Evolutionary conservation across 2,888 invertebrate species (phyloP).

Genomic region (Amphipoea oculea): DNA sequence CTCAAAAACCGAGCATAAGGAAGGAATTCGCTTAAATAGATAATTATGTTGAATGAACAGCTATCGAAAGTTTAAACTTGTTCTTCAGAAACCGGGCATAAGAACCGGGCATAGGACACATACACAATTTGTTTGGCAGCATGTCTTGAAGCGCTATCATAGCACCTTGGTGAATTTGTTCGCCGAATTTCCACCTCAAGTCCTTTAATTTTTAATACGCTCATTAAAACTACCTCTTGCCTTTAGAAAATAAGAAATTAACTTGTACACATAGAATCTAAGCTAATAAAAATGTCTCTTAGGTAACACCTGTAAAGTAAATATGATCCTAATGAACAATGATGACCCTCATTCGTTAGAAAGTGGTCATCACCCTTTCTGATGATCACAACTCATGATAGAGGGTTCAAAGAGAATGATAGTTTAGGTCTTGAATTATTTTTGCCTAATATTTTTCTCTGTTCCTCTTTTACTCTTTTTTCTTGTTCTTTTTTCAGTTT

Average conservation of each 20-base stretch:
- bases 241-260: slow-evolving; percentile 33
- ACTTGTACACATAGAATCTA: slow-evolving; percentile 37
- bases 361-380: slow-evolving; percentile 32
- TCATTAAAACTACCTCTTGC: slow-evolving; percentile 19
- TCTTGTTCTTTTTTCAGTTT: slow-evolving; percentile 98
- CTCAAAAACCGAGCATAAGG: no score
- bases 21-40: no score
- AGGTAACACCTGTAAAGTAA: slow-evolving; percentile 56
- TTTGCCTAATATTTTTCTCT: slow-evolving; percentile 99
- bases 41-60: no score
- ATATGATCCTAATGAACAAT: slow-evolving; percentile 43
- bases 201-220: slow-evolving; percentile 27
- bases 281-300: slow-evolving; percentile 55
- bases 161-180: slow-evolving; percentile 31
- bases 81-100: no score
- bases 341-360: slow-evolving; percentile 19
- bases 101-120: neutral
- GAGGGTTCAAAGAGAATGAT: slow-evolving; percentile 96
- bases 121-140: slow-evolving; percentile 18
- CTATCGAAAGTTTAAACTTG: no score
- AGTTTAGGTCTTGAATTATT: slow-evolving; percentile 98
- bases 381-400: slow-evolving; percentile 90
- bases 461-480: slow-evolving; percentile 97
- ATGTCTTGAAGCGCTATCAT: slow-evolving; percentile 8
- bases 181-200: slow-evolving; percentile 20